Percentiles rank a stretch among this genome's conserved stretches.
phyloP scores from a whole-genome alignment of 2,888 invertebrate genomes.

The Pristionchus japonicus region DNA sequence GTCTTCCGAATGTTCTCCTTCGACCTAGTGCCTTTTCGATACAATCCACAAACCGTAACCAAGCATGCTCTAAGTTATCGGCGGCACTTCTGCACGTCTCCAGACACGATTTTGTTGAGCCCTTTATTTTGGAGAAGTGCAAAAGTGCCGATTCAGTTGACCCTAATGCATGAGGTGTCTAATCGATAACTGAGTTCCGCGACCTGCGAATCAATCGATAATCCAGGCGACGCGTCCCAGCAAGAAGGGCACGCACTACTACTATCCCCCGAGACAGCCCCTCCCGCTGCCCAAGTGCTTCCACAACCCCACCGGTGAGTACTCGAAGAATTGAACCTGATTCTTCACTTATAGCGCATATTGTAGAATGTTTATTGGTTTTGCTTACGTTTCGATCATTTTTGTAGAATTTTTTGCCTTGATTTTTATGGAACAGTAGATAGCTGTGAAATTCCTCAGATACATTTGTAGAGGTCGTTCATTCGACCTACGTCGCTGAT shows the following conservation, averaged over 20 bases:
- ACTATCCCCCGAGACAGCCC: conserved; percentile 41
- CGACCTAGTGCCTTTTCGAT: no score
- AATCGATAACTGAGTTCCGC: neutral
- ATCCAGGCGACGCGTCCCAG: neutral
- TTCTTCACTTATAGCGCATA: no score
- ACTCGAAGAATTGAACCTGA: no score
- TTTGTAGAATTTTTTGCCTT: no score
- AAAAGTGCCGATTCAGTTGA: neutral
- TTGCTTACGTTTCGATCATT: no score
- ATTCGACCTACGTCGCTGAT: no score
- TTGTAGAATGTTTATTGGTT: no score
- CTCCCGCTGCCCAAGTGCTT: conserved; percentile 67
- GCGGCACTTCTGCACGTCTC: neutral
- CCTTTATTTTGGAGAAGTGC: neutral
- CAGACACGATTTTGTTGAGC: neutral
- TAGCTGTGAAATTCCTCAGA: no score
- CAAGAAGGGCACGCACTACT: conserved; percentile 34
- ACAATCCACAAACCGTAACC: neutral
- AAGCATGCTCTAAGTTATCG: neutral
- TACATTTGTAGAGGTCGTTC: no score
- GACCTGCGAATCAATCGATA: neutral
- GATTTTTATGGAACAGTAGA: no score
- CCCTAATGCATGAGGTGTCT: neutral
- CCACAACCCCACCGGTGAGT: conserved; percentile 62
- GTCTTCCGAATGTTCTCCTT: no score